phyloP scores from a whole-genome alignment of 2,113 vertebrate species.

The Miniopterus natalensis region DNA sequence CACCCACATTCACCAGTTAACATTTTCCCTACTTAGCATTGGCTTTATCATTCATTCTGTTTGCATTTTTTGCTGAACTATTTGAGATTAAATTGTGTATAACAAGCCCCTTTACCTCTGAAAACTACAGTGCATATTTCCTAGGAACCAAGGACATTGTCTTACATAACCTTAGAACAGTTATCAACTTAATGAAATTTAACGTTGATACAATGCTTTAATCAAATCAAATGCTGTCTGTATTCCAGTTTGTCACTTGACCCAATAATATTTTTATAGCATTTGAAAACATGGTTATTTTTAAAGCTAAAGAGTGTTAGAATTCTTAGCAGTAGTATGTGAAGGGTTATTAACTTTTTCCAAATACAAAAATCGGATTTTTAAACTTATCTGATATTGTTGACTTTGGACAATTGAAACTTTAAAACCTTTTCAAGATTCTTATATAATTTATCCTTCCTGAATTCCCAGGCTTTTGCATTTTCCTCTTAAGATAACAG shows the following conservation, averaged over 20 bases:
- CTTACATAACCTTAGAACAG: not conserved
- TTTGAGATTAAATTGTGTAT: not conserved
- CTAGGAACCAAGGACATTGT: constrained; percentile 2
- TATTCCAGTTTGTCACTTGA: constrained; percentile 36
- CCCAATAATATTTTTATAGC: not conserved
- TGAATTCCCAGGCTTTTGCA: constrained; percentile 24
- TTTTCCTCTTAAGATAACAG: constrained; percentile 48
- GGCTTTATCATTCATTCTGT: constrained; percentile 31
- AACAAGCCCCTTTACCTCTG: not conserved
- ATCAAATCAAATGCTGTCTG: not conserved
- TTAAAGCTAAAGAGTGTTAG: constrained; percentile 44
- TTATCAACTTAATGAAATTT: constrained; percentile 17
- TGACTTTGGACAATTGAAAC: constrained; percentile 50
- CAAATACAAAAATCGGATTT: constrained; percentile 55
- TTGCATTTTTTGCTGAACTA: constrained; percentile 8
- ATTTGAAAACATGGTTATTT: constrained; percentile 38
- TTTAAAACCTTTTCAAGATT: not conserved
- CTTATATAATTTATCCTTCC: not conserved
- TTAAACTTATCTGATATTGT: constrained; percentile 5
- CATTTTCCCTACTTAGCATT: constrained; percentile 1
- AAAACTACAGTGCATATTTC: constrained; percentile 20
- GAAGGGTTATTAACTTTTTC: constrained; percentile 36
- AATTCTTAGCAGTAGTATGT: constrained; percentile 47
- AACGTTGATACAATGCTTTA: not conserved
- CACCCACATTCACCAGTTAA: not conserved